A percentile compares a stretch with the other conserved stretches of the same genome.
These are phyloP conservation scores for Sebastes vulpes DNA, from an alignment of 2,797 vertebrate species.

Conservation along the genomic window DNA sequence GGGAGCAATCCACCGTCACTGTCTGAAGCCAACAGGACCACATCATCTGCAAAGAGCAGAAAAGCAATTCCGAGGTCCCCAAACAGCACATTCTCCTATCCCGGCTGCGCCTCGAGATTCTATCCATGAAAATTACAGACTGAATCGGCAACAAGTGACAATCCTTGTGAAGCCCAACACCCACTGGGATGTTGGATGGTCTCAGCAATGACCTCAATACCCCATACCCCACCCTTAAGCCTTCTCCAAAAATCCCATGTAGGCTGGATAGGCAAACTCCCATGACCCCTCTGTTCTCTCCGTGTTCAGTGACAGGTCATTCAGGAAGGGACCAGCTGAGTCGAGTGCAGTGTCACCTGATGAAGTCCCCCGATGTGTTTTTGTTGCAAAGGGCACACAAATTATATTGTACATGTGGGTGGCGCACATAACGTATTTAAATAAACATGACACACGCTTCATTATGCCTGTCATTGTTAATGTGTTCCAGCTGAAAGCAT, in stretches of 20 bases:
- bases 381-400: constrained; percentile 4
- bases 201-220: neutral
- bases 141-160: neutral
- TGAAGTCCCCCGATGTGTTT: neutral
- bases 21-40: neutral
- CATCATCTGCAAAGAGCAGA: neutral
- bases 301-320: neutral
- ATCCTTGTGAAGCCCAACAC: neutral
- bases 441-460: neutral
- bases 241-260: no score
- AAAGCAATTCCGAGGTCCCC: neutral
- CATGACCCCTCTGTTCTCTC: no score
- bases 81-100: neutral
- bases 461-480: constrained; percentile 25
- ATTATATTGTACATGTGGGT: neutral
- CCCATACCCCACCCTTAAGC: no score
- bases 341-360: neutral
- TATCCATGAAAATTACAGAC: neutral
- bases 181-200: neutral
- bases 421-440: constrained; percentile 7
- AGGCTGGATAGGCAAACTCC: no score
- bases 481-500: constrained; percentile 10
- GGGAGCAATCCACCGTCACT: neutral
- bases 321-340: neutral
- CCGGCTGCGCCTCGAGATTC: neutral